Base-by-base conservation (phyloP, 2,113 vertebrate genomes). In the Poecile atricapillus region DNA sequence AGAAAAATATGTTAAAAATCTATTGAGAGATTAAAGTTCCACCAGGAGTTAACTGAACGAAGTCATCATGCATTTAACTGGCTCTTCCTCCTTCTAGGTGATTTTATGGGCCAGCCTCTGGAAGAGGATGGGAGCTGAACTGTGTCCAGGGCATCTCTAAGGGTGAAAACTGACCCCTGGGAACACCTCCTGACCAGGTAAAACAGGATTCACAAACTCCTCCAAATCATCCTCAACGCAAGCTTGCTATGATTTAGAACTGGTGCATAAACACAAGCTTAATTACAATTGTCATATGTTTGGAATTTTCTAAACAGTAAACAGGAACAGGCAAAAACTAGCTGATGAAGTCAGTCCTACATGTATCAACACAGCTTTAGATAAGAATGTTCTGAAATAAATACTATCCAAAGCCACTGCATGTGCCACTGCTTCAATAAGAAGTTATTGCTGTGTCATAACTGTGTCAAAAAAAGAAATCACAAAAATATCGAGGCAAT, bases 401-500 rank as follows among this genome's bases (percentile, higher is more conserved):
- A 79, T 15, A 68, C 50, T 9, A 5, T 25, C 47, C 60, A 74
- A 59, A 88, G 64, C 30, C 23, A 71, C 76, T 75, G 43, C 41
- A 19, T 43, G 47, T 49, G 60, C 64, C 71, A 47, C 23, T 4
- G 7, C 64, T 75, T 75, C 56, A 64, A 2, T 55, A 81, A 60
- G 63, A 31, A 79, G 65, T 58, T 92, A 84, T 8, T 87, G 87
- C 80, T 92, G 79, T 71, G 77, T 95, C 90, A 94, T 53, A 94
- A 82, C 44, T 10, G 5, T 56, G 73, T 73, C 88, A 82, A 64
- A 92, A 88, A 92, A 81, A 95, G 44, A 67, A 65, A 92, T 59
- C 52, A 68, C 52, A 81, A 94, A 96, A 91, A 94, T 90, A 96
- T 69, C 13, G 5, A 92, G 87, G 81, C 76, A 44, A 44, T 75